Percentiles rank a stretch among this genome's conserved stretches.
Evolutionary conservation across 2,888 invertebrate genomes (phyloP).

Genomic region (Watsonalla binaria): DNA sequence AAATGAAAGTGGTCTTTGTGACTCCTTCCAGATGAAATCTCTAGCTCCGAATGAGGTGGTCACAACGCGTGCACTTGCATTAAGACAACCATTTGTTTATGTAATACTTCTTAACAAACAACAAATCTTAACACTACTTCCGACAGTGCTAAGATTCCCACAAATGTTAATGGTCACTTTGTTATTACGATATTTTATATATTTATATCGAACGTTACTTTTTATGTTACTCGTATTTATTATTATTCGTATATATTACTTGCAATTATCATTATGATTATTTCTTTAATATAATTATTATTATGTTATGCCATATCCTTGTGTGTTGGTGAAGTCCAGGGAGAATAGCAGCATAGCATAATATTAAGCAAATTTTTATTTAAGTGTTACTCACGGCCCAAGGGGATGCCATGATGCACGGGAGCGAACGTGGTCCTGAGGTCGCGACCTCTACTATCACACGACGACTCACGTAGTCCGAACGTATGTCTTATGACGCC

Average conservation of each 20-base stretch:
- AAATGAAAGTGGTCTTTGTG: constrained; percentile 35
- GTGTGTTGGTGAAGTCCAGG: not conserved
- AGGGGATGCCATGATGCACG: constrained; percentile 60
- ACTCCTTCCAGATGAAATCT: constrained; percentile 18
- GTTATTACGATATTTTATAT: not conserved
- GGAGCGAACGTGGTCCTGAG: constrained; percentile 29
- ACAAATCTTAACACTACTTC: not conserved
- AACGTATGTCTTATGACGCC: constrained; percentile 47
- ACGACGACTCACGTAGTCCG: constrained; percentile 32
- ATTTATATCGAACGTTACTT: too few relatives aligned
- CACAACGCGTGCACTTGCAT: constrained; percentile 7
- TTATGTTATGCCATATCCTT: too few relatives aligned
- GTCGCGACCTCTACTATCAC: constrained; percentile 34
- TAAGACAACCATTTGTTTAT: not conserved
- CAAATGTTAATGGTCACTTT: not conserved
- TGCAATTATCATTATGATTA: too few relatives aligned
- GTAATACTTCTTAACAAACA: not conserved
- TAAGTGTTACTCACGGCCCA: constrained; percentile 57
- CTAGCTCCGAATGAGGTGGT: constrained; percentile 18
- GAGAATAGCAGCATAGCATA: constrained; percentile 20
- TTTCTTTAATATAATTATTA: too few relatives aligned
- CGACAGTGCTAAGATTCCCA: not conserved
- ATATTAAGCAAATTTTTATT: constrained; percentile 3
- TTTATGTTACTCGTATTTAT: too few relatives aligned
- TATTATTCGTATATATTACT: too few relatives aligned